Evolutionary conservation across 2,888 invertebrate species (phyloP).

Genomic region (Caenorhabditis wallacei): DNA sequence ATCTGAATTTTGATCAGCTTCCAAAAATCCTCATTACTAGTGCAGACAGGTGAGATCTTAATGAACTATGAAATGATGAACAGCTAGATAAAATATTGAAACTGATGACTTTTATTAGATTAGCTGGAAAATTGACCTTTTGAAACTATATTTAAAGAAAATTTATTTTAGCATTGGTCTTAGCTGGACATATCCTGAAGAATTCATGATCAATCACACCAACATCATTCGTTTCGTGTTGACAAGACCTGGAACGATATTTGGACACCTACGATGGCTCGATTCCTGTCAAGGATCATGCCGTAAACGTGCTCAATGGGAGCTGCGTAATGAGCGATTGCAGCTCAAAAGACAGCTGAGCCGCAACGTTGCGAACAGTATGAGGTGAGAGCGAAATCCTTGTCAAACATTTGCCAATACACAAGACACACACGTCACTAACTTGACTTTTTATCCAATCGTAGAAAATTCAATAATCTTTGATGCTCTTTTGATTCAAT

Average conservation of each 20-base stretch:
- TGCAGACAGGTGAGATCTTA: constrained; percentile 55
- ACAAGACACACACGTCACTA: constrained; percentile 58
- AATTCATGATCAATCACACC: constrained; percentile 56
- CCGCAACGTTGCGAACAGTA: constrained; percentile 45
- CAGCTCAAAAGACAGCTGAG: constrained; percentile 40
- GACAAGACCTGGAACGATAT: constrained; percentile 31
- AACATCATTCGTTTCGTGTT: constrained; percentile 49
- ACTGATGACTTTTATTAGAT: too few relatives aligned
- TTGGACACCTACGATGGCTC: constrained; percentile 33
- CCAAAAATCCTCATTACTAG: constrained; percentile 56
- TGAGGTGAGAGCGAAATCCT: constrained; percentile 46
- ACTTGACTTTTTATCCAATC: constrained; percentile 12
- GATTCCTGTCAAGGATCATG: constrained; percentile 47
- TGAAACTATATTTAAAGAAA: too few relatives aligned
- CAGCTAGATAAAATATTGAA: not conserved
- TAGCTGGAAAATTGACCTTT: too few relatives aligned
- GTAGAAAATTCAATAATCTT: constrained; percentile 31
- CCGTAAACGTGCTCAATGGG: constrained; percentile 33
- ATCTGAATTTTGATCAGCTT: constrained; percentile 57
- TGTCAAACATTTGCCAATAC: constrained; percentile 30
- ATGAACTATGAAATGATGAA: not conserved
- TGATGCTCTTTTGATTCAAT: constrained; percentile 21
- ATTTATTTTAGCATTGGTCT: constrained; percentile 35
- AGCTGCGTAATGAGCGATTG: constrained; percentile 33
- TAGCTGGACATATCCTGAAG: constrained; percentile 61